phyloP scores from a whole-genome alignment of 2,113 vertebrate species.

The Mus pahari region DNA sequence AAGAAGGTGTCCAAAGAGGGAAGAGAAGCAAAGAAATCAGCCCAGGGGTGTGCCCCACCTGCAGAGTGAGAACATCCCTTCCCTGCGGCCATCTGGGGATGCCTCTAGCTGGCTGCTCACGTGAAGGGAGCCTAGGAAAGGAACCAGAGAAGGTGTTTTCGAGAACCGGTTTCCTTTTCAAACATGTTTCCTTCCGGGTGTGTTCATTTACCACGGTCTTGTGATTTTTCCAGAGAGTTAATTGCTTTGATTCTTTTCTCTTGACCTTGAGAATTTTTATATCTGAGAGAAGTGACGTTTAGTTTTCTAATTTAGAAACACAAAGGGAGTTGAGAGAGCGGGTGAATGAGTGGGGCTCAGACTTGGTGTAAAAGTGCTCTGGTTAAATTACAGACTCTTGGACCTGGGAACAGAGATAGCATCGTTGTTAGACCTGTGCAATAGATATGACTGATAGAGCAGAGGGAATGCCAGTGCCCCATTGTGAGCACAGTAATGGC shows the following conservation, averaged over 20 bases:
- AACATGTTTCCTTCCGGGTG: constrained; percentile 16
- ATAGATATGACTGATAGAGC: constrained; percentile 76
- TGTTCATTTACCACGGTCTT: constrained; percentile 10
- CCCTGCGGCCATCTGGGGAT: neutral
- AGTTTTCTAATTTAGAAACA: constrained; percentile 86
- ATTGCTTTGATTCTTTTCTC: constrained; percentile 83
- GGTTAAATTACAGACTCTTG: constrained; percentile 77
- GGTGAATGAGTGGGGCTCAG: constrained; percentile 44
- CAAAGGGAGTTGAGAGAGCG: constrained; percentile 77
- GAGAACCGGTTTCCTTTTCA: constrained; percentile 55
- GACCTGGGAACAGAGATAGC: constrained; percentile 80
- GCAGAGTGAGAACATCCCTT: neutral
- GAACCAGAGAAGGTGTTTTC: neutral
- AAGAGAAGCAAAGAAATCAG: constrained; percentile 30
- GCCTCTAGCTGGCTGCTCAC: neutral
- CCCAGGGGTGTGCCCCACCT: neutral
- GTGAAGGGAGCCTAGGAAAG: neutral
- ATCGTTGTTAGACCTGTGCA: constrained; percentile 69
- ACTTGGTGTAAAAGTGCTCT: constrained; percentile 27
- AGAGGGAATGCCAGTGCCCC: constrained; percentile 3
- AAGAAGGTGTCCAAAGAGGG: neutral
- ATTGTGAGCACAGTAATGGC: neutral
- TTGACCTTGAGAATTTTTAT: constrained; percentile 78
- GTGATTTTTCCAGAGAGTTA: constrained; percentile 78
- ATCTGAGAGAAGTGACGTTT: constrained; percentile 75